These are phyloP conservation scores for Penelope pileata DNA, from an alignment of 2,113 vertebrate genomes.

Conservation along the genomic window DNA sequence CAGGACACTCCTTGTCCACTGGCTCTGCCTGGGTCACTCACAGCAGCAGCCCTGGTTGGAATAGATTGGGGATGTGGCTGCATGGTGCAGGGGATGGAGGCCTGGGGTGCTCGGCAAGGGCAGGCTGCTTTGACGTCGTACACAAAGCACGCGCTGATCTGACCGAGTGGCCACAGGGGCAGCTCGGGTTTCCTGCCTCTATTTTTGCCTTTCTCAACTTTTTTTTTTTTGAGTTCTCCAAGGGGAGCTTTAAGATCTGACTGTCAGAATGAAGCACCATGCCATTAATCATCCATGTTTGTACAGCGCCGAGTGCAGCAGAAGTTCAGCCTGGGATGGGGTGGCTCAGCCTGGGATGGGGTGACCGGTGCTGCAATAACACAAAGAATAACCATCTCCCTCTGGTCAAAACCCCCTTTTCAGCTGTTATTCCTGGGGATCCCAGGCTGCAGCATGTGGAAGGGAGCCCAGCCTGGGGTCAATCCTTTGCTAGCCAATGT, in stretches of 20 bases:
- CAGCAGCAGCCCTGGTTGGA: neutral
- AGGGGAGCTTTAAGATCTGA: neutral
- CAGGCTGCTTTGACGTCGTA: neutral
- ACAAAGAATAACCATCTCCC: neutral
- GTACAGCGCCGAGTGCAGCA: rapidly evolving
- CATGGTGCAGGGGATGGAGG: neutral
- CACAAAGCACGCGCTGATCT: rapidly evolving
- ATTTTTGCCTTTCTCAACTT: neutral
- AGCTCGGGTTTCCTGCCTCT: neutral
- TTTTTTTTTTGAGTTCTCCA: neutral
- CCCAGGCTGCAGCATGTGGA: neutral
- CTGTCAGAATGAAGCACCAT: neutral
- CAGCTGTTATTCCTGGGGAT: neutral
- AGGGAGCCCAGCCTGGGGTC: neutral
- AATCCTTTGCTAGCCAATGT: neutral
- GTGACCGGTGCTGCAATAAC: neutral
- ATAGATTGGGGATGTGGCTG: neutral
- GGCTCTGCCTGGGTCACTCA: neutral
- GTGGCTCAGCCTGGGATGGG: rapidly evolving
- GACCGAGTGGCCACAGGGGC: neutral
- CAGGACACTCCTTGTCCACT: neutral
- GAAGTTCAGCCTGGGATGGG: neutral
- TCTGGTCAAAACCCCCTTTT: neutral
- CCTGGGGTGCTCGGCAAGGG: neutral
- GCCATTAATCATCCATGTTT: neutral